These are phyloP conservation scores for Galagoides demidoff DNA, from an alignment of 2,797 vertebrate genomes.

Conservation along the genomic window DNA sequence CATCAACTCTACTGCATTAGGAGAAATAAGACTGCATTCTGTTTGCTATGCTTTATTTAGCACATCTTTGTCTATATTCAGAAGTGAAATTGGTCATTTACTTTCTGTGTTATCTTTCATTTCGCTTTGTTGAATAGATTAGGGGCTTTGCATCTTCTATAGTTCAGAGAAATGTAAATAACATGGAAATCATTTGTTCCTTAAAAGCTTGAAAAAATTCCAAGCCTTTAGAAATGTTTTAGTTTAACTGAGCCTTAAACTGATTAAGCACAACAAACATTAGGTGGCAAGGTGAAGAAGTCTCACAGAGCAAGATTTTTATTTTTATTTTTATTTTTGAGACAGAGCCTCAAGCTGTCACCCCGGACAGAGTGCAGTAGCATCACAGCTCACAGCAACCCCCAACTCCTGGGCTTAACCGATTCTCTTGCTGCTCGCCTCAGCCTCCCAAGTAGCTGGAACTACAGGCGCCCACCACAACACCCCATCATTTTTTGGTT, in stretches of 20 bases:
- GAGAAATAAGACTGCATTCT: not conserved
- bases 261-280: not conserved
- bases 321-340: no score
- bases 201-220: not conserved
- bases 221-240: not conserved
- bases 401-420: no score
- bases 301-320: not conserved
- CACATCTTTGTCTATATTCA: not conserved
- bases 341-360: no score
- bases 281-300: not conserved
- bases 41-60: not conserved
- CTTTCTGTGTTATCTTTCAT: not conserved
- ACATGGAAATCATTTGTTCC: not conserved
- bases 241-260: not conserved
- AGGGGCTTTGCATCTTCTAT: not conserved
- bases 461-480: no score
- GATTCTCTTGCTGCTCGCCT: no score
- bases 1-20: no score
- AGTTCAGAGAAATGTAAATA: not conserved
- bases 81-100: not conserved
- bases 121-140: not conserved
- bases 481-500: no score
- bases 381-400: no score
- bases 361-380: no score
- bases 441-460: no score